These are phyloP conservation scores for Echinometra lucunter DNA, from an alignment of 53 echinoderm and acorn worm genomes.

Conservation along the genomic window DNA sequence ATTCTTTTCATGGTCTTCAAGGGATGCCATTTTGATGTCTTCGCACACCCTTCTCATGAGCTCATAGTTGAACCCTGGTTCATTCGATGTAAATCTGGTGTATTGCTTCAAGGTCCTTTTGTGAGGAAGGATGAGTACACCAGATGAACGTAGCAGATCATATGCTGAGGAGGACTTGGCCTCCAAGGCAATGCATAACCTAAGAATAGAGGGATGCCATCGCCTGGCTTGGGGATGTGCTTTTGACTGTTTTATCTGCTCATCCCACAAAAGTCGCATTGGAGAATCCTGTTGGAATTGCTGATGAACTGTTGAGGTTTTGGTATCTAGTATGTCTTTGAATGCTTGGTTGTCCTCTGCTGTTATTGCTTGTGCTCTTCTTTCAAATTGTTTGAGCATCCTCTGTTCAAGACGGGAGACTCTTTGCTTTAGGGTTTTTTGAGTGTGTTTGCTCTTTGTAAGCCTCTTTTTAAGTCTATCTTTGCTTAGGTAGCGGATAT, in stretches of 20 bases:
- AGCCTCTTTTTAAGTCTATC: background rate
- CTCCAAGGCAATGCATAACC: slow-evolving; percentile 43
- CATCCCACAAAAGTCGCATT: slow-evolving; percentile 27
- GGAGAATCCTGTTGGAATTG: background rate
- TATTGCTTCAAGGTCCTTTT: slow-evolving; percentile 8
- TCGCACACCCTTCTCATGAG: slow-evolving; percentile 1
- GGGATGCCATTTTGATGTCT: background rate
- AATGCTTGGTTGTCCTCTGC: background rate
- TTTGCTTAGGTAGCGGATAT: background rate
- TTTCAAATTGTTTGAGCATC: background rate
- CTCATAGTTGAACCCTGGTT: slow-evolving; percentile 56
- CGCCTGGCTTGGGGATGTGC: slow-evolving; percentile 9
- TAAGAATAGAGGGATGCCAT: slow-evolving; percentile 51
- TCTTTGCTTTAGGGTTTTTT: background rate
- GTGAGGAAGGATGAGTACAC: slow-evolving; percentile 9
- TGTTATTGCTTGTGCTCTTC: background rate
- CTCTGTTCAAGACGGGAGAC: background rate
- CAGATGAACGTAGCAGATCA: slow-evolving; percentile 42
- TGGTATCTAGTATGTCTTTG: background rate
- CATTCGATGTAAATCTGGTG: background rate
- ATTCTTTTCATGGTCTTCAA: slow-evolving; percentile 2
- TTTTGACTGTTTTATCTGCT: slow-evolving; percentile 14
- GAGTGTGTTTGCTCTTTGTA: background rate
- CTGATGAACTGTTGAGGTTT: background rate
- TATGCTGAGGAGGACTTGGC: slow-evolving; percentile 51